Conservation (phyloP, 92 coral and sea anemone species). For the Pocillopora grandis region DNA sequence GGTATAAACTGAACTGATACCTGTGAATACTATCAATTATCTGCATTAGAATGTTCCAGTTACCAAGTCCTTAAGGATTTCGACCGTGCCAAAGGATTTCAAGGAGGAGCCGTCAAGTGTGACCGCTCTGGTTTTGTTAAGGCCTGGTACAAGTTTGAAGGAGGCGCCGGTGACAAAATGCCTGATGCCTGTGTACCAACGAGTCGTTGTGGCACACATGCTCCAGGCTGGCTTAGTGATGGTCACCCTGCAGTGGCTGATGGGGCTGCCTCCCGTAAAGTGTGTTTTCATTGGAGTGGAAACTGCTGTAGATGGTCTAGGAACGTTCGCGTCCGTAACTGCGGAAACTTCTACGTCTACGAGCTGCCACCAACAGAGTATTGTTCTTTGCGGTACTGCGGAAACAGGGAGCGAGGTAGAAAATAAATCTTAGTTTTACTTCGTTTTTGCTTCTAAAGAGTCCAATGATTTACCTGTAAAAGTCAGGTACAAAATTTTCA, state of each 20-base stretch:
- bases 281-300: not conserved
- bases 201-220: not conserved
- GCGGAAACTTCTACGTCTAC: conserved; percentile 19
- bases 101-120: not conserved
- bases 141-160: conserved; percentile 3
- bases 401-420: too few relatives aligned
- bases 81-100: not conserved
- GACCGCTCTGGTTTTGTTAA: not conserved
- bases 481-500: too few relatives aligned
- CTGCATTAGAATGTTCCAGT: not conserved
- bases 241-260: conserved; percentile 16
- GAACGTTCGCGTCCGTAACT: not conserved
- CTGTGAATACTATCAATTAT: too few relatives aligned
- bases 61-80: not conserved
- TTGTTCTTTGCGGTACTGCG: too few relatives aligned
- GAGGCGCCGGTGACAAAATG: conserved; percentile 4
- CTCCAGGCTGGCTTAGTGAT: conserved; percentile 8
- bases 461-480: too few relatives aligned
- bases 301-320: not conserved
- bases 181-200: not conserved
- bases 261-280: not conserved
- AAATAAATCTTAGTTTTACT: too few relatives aligned
- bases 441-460: too few relatives aligned
- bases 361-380: not conserved
- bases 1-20: too few relatives aligned